Evolutionary conservation across 1,140 invertebrate species (phyloP).

Genomic region (Nylanderia fulva): DNA sequence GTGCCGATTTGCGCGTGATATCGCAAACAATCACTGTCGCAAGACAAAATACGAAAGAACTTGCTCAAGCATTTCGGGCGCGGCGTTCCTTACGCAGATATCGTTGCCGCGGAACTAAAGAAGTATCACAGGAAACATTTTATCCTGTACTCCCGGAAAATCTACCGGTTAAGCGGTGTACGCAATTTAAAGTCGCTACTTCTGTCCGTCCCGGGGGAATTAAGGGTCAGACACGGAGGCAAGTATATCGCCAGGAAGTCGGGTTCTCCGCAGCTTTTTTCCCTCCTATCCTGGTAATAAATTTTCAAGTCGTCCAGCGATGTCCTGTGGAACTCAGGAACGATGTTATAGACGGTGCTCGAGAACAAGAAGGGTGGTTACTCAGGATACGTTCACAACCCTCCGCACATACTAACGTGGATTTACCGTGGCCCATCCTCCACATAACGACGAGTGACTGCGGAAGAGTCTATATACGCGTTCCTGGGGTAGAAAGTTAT

Average conservation of each 20-base stretch:
- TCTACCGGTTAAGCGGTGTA: constrained; percentile 56
- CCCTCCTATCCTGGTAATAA: constrained; percentile 69
- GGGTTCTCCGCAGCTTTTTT: constrained; percentile 57
- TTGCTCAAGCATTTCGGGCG: not conserved
- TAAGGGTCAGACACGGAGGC: constrained; percentile 45
- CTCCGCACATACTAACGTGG: constrained; percentile 77
- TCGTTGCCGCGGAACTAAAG: constrained; percentile 12
- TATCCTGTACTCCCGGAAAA: constrained; percentile 32
- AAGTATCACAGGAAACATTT: constrained; percentile 38
- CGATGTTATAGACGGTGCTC: constrained; percentile 75
- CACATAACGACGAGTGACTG: constrained; percentile 72
- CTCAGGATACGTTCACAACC: constrained; percentile 69
- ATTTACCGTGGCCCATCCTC: constrained; percentile 73
- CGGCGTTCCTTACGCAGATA: constrained; percentile 6
- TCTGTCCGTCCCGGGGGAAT: constrained; percentile 41
- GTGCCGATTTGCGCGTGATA: not conserved
- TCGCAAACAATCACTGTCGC: too few species aligned
- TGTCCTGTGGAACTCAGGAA: constrained; percentile 72
- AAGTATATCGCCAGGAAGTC: constrained; percentile 54
- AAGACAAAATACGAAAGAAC: not conserved
- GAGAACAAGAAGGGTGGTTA: constrained; percentile 77
- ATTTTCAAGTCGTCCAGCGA: constrained; percentile 73
- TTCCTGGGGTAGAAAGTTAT: constrained; percentile 60
- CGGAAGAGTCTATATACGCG: constrained; percentile 66
- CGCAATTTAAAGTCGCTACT: constrained; percentile 56